phyloP scores from a whole-genome alignment of 35 echinoderm and acorn worm genomes.

The Ophiothrix spiculata region DNA sequence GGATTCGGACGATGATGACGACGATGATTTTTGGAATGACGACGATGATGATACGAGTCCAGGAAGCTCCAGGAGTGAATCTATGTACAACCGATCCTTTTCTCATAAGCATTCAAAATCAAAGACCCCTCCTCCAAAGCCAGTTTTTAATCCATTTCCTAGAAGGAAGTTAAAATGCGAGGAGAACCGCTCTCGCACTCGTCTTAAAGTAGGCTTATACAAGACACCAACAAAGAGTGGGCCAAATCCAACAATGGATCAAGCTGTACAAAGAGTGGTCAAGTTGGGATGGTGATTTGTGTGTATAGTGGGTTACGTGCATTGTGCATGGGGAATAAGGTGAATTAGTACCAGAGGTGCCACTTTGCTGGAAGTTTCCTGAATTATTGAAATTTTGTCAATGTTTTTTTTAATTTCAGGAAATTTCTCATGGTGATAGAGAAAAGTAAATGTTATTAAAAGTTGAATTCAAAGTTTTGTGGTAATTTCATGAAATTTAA shows the following conservation, averaged over 20 bases:
- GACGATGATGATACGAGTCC: constrained; percentile 4
- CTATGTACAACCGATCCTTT: not conserved
- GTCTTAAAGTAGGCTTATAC: constrained; percentile 57
- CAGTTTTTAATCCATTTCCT: constrained; percentile 54
- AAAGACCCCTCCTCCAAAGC: not conserved
- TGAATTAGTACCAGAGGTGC: no score
- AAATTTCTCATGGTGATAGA: no score
- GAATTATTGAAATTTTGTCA: no score
- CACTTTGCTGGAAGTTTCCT: no score
- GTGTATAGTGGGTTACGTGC: no score
- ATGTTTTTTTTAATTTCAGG: no score
- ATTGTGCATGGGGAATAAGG: no score
- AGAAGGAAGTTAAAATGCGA: constrained; percentile 23
- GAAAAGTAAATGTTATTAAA: no score
- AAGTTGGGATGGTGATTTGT: not conserved
- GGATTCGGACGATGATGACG: not conserved
- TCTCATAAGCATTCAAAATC: not conserved
- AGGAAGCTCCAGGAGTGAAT: not conserved
- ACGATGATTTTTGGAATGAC: not conserved
- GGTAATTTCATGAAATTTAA: no score
- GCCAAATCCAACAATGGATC: not conserved
- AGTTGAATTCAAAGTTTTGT: no score
- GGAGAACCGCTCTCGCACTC: constrained; percentile 26
- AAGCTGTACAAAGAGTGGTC: not conserved
- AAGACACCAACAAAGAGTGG: not conserved